Percentiles rank a stretch among this genome's conserved stretches.
These are phyloP conservation scores for Mastomys coucha DNA, from an alignment of 2,113 vertebrate genomes.

Conservation along the genomic window DNA sequence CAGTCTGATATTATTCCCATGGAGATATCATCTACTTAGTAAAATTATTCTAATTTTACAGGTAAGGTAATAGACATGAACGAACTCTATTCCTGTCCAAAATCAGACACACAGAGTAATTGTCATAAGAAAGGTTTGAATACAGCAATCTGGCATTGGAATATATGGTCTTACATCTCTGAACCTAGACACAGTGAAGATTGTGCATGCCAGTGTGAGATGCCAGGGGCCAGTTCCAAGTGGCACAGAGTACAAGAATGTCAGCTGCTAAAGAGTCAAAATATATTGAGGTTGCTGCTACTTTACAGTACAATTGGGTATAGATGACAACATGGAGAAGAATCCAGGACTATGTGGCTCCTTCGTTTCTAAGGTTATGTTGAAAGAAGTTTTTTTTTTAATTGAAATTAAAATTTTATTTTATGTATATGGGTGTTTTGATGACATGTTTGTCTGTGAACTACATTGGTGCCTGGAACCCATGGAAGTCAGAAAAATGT, in stretches of 20 bases:
- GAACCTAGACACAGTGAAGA: constrained; percentile 50
- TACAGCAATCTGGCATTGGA: not conserved
- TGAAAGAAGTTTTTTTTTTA: not conserved
- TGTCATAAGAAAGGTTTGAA: not conserved
- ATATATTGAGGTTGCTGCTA: not conserved
- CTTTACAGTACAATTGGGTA: not conserved
- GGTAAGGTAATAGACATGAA: not conserved
- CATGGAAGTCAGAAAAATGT: not conserved
- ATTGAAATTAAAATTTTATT: not conserved
- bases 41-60: not conserved
- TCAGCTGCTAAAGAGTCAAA: constrained; percentile 28
- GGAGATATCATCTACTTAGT: not conserved
- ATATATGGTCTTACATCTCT: not conserved
- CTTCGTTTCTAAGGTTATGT: not conserved
- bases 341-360: not conserved
- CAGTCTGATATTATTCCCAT: not conserved
- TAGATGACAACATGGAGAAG: not conserved
- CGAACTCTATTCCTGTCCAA: not conserved
- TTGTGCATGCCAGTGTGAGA: not conserved
- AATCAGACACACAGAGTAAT: not conserved
- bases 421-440: not conserved
- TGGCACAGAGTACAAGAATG: constrained; percentile 1
- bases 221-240: constrained; percentile 61
- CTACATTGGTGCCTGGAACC: not conserved
- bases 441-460: not conserved